Percentiles rank a stretch among this genome's conserved stretches.
phyloP scores from a whole-genome alignment of 2,797 vertebrate genomes.

The Sebastes taczanowskii region DNA sequence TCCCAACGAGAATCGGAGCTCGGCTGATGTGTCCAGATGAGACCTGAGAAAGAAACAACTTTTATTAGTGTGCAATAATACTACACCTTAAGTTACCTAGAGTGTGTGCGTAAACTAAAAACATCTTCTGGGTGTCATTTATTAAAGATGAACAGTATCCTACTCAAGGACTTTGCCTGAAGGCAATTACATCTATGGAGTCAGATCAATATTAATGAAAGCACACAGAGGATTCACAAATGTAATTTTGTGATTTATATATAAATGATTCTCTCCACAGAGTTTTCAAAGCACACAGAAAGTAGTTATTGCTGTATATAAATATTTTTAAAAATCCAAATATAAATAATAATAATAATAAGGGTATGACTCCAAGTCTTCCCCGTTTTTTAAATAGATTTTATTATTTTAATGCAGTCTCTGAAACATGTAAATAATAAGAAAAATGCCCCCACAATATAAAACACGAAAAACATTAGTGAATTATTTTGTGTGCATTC shows the following conservation, averaged over 20 bases:
- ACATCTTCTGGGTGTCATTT: background rate
- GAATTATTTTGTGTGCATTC: background rate
- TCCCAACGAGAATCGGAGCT: conserved; percentile 93
- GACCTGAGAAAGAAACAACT: conserved; percentile 77
- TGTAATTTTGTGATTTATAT: too few relatives aligned
- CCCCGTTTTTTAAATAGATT: too few relatives aligned
- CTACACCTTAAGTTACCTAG: background rate
- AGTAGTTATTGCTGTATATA: background rate
- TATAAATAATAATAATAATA: too few relatives aligned
- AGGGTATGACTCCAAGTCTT: background rate
- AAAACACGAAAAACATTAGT: background rate
- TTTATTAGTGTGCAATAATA: background rate
- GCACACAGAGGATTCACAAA: too few relatives aligned
- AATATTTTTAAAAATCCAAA: too few relatives aligned
- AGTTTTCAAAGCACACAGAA: background rate
- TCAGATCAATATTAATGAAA: background rate
- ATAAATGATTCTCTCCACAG: background rate
- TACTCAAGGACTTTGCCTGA: background rate
- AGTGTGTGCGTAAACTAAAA: background rate
- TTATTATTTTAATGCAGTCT: too few relatives aligned
- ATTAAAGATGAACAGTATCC: background rate
- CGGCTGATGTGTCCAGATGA: conserved; percentile 92
- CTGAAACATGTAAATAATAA: too few relatives aligned
- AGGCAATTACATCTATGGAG: background rate
- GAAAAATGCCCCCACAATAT: too few relatives aligned